A percentile compares a stretch with the other conserved stretches of the same genome.
These are phyloP conservation scores for Amazona finschi DNA, from an alignment of 2,797 vertebrate genomes.

Conservation along the genomic window DNA sequence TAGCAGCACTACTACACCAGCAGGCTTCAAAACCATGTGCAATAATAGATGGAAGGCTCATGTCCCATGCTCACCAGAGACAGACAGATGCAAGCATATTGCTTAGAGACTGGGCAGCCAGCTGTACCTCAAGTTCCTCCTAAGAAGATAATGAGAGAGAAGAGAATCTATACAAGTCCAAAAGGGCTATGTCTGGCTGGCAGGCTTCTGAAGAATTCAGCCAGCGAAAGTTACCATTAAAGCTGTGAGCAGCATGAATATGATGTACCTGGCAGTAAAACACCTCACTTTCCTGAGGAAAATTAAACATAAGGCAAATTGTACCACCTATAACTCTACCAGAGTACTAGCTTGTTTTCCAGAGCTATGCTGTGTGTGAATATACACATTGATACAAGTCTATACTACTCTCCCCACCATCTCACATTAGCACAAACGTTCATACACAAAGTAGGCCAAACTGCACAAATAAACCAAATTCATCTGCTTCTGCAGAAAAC, in stretches of 20 bases:
- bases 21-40: fast-evolving
- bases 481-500: background rate
- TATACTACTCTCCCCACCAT: background rate
- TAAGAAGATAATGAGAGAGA: background rate
- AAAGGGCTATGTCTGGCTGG: background rate
- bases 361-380: background rate
- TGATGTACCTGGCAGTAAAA: background rate
- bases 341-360: background rate
- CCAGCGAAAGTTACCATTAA: background rate
- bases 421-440: background rate
- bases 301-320: background rate
- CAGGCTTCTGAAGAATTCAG: background rate
- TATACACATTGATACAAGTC: background rate
- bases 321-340: background rate
- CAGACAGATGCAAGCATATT: background rate
- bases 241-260: background rate
- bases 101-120: background rate
- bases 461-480: background rate
- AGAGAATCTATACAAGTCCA: background rate
- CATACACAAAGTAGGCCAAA: background rate
- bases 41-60: background rate
- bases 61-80: background rate
- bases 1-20: background rate
- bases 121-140: background rate
- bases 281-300: background rate